Evolutionary conservation across 2,888 invertebrate genomes (phyloP), one percentile per base, ranked within the genome.

Genomic region (Campoplex nolae): DNA sequence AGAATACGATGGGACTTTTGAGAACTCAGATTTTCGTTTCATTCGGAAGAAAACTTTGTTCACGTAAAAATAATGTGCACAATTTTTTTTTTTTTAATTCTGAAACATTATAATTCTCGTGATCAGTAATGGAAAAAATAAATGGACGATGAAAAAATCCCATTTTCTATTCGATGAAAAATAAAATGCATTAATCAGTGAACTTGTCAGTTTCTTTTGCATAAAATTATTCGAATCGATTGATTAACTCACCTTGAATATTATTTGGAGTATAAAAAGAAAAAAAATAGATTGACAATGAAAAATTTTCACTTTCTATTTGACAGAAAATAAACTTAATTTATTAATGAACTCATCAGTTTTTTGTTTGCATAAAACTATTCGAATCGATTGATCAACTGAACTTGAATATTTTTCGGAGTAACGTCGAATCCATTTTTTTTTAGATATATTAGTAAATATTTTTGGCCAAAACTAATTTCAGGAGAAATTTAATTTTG

Each of bases 1-100:
- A 38, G 6, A 6, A 16, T 28, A 76, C 48, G 35, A 58, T 8
- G 75, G 70, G 73, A 7, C 8, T 13, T 75, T 13, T 32, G 9
- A 51, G 62, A 74, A 13, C 3, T 23, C 68, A 58, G 28, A 18
- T 70, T 81, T 74, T 74, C 48, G 18, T 42, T 3, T 54, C 54
- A 0, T 35, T 42, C 0, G 4, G 9, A n/a, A 38, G 6, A n/a
- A 38, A 42, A 23, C n/a, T 68, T 42, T 32, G 18, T 42, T 42
- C 16, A 32, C 32, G 1, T 1, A 11, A 4, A 32, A 32, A 62
- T 62, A 32, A 32, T 11, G 11, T 1, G 16, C 0, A 32, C 0
- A 62, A 28, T 11, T 9, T 28, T 58, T 23, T 23, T 38, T 6
- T 58, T 28, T 58, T 28, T 23, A 58, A 58, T 58, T 28, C 3